These are phyloP conservation scores for Lochmaea crataegi DNA, from an alignment of 2,888 invertebrate genomes.

Conservation along the genomic window DNA sequence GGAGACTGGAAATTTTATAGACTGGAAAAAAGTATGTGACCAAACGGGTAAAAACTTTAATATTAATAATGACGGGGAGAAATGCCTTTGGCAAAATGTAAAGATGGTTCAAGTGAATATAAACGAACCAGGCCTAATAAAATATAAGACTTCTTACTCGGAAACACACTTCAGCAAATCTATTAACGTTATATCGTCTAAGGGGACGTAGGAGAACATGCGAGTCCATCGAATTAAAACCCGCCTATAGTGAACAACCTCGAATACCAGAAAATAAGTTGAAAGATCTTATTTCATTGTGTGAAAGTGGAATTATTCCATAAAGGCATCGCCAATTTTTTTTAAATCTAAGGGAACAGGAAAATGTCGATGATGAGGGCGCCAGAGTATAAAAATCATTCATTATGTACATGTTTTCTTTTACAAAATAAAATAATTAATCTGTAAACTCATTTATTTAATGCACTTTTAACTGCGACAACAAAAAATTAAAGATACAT, in stretches of 20 bases:
- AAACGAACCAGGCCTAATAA: background rate
- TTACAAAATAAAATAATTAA: slow-evolving; percentile 35
- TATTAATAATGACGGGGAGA: too few species aligned
- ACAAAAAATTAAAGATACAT: too few species aligned
- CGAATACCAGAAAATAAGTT: slow-evolving; percentile 34
- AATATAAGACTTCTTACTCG: slow-evolving; percentile 8
- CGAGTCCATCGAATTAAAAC: slow-evolving; percentile 10
- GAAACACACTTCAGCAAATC: slow-evolving; percentile 10
- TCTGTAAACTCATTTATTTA: too few species aligned
- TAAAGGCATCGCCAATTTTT: slow-evolving; percentile 33
- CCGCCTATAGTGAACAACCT: slow-evolving; percentile 32
- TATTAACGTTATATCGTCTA: too few species aligned
- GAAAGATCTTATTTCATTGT: slow-evolving; percentile 29
- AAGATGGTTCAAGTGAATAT: background rate
- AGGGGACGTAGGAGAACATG: too few species aligned
- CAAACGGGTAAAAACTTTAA: background rate
- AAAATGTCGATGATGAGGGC: slow-evolving; percentile 31
- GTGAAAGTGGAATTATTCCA: slow-evolving; percentile 35
- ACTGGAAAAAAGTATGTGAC: background rate
- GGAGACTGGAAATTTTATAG: background rate
- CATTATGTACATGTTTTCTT: background rate
- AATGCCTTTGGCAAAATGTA: too few species aligned
- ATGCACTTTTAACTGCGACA: too few species aligned
- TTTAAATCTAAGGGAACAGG: slow-evolving; percentile 38
- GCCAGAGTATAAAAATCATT: too few species aligned